Conservation (phyloP, 2,113 vertebrate genomes). For the Beaufortia kweichowensis region DNA sequence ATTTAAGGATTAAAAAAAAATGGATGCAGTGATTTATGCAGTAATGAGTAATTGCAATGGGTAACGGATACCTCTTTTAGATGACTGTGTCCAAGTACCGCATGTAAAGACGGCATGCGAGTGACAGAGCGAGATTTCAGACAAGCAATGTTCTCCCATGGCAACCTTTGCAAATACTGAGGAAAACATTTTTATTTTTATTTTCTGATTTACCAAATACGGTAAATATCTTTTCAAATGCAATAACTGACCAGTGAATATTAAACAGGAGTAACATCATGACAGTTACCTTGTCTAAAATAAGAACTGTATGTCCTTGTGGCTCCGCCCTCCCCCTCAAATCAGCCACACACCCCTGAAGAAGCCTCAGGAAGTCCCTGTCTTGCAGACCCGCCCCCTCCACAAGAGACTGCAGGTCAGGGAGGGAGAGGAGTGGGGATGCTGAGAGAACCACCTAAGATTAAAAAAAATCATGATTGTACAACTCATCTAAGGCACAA, state of each 20-base stretch:
- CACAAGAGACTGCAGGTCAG: conserved; percentile 72
- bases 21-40: neutral
- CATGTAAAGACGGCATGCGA: conserved; percentile 84
- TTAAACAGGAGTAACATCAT: neutral
- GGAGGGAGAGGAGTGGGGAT: conserved; percentile 68
- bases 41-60: too few relatives aligned
- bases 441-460: conserved; percentile 77
- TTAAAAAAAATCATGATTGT: conserved; percentile 14
- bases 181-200: too few relatives aligned
- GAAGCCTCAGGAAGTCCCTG: conserved; percentile 64
- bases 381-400: conserved; percentile 70
- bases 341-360: conserved; percentile 67
- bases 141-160: conserved; percentile 85
- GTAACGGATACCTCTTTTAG: conserved; percentile 73
- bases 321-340: conserved; percentile 46
- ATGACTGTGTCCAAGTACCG: conserved; percentile 79
- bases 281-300: conserved; percentile 86
- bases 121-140: conserved; percentile 77
- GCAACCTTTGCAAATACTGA: conserved; percentile 88
- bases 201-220: too few relatives aligned
- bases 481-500: too few relatives aligned
- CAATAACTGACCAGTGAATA: too few relatives aligned
- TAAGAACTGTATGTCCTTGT: conserved; percentile 77
- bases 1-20: too few relatives aligned
- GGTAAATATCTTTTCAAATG: too few relatives aligned